Evolutionary conservation across 1,140 invertebrate genomes (phyloP).

Genomic region (Rhopalosiphum maidis): DNA sequence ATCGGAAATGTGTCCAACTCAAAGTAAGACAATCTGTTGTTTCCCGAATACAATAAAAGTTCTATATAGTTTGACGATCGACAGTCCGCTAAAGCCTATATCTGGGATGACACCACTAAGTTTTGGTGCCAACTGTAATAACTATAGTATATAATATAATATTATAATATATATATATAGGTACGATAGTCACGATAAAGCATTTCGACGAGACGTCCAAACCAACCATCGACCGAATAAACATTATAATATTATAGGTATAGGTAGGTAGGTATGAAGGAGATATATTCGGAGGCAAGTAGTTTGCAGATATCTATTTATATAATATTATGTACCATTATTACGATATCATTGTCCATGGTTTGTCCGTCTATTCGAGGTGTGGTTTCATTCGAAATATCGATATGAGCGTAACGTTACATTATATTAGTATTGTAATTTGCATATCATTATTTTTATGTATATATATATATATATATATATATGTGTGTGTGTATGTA

Average conservation of each 20-base stretch:
- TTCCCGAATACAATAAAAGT: background rate
- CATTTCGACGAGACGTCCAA: background rate
- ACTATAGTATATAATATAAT: background rate
- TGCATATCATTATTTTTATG: background rate
- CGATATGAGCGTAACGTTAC: background rate
- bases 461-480: background rate
- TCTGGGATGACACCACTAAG: background rate
- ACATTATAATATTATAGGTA: background rate
- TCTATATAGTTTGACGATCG: background rate
- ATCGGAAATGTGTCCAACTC: background rate
- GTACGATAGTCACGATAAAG: background rate
- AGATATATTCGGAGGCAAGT: background rate
- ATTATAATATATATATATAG: background rate
- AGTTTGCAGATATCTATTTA: no score
- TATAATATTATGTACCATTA: no score
- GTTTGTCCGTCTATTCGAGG: background rate
- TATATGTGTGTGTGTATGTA: no score
- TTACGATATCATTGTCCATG: background rate
- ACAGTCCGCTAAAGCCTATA: background rate
- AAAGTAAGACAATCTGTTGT: background rate
- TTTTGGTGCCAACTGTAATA: background rate
- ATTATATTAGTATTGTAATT: background rate
- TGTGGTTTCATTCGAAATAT: conserved; percentile 27
- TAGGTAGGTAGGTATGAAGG: background rate
- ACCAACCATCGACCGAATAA: background rate